These are phyloP conservation scores for Seira musarum DNA, from an alignment of 2,888 invertebrate species.

Conservation along the genomic window DNA sequence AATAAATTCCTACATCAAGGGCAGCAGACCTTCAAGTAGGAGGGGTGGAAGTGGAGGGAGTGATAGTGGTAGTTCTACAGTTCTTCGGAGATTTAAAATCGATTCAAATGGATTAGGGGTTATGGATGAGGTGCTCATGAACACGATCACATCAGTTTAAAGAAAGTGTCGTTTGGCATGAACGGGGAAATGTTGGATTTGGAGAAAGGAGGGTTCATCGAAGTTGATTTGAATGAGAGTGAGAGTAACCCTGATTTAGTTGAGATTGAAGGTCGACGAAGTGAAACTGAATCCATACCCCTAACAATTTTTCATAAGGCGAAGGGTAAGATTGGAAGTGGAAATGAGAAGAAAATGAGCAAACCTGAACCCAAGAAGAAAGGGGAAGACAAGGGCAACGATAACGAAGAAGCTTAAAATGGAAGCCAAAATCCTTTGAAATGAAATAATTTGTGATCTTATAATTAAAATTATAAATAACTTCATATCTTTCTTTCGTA, in stretches of 20 bases:
- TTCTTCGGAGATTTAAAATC: not conserved
- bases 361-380: not conserved
- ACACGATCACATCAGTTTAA: too few species aligned
- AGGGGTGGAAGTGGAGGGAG: not conserved
- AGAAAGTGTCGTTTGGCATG: not conserved
- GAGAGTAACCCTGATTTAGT: not conserved
- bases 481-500: too few species aligned
- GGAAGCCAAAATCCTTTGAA: too few species aligned
- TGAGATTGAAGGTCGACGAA: not conserved
- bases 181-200: not conserved
- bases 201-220: slow-evolving; percentile 24
- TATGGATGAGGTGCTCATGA: not conserved
- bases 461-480: too few species aligned
- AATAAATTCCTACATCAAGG: slow-evolving; percentile 9
- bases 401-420: too few species aligned
- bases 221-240: slow-evolving; percentile 34
- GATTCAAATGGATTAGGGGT: too few species aligned
- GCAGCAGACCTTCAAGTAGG: too few species aligned
- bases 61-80: not conserved
- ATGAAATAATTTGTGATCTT: too few species aligned
- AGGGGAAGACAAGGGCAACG: too few species aligned
- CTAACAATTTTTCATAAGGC: not conserved
- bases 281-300: not conserved
- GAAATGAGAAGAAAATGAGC: too few species aligned
- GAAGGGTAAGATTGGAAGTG: not conserved